Conservation (phyloP, 2,797 vertebrate species). For the Leuciscus waleckii region DNA sequence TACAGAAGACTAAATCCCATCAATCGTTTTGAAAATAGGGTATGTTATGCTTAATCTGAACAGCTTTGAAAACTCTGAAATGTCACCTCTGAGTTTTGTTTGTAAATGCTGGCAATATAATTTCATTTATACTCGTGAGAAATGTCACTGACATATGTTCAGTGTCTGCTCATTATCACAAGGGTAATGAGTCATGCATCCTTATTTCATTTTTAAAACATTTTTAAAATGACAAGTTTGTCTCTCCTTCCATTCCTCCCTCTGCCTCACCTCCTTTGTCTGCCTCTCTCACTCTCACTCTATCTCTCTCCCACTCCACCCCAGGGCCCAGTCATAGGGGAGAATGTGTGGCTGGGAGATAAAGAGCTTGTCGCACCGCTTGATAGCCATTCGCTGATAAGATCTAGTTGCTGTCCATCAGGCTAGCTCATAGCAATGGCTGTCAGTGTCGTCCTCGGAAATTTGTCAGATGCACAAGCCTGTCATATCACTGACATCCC, state of each 20-base stretch:
- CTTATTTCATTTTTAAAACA: constrained; percentile 24
- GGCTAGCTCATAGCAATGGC: constrained; percentile 69
- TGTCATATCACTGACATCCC: constrained; percentile 60
- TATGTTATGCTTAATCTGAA: constrained; percentile 9
- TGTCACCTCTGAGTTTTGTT: neutral
- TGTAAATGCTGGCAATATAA: neutral
- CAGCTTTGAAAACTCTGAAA: neutral
- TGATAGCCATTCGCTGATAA: constrained; percentile 76
- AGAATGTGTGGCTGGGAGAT: constrained; percentile 77
- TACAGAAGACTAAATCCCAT: neutral
- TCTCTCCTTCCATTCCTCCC: constrained; percentile 13
- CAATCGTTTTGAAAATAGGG: neutral
- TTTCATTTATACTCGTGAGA: neutral
- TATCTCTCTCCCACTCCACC: constrained; percentile 24
- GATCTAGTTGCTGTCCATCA: constrained; percentile 74
- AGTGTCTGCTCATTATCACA: constrained; percentile 5
- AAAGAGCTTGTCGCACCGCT: constrained; percentile 73
- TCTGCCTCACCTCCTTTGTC: constrained; percentile 5
- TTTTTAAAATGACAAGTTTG: constrained; percentile 5
- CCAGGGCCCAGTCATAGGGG: constrained; percentile 68
- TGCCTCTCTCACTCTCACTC: neutral
- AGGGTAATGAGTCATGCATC: constrained; percentile 18
- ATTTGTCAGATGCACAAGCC: constrained; percentile 64
- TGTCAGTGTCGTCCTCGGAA: constrained; percentile 70
- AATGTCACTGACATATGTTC: neutral